Percentiles rank a stretch among this genome's conserved stretches.
These are phyloP conservation scores for Lochmaea capreae DNA, from an alignment of 2,888 invertebrate species.

Conservation along the genomic window DNA sequence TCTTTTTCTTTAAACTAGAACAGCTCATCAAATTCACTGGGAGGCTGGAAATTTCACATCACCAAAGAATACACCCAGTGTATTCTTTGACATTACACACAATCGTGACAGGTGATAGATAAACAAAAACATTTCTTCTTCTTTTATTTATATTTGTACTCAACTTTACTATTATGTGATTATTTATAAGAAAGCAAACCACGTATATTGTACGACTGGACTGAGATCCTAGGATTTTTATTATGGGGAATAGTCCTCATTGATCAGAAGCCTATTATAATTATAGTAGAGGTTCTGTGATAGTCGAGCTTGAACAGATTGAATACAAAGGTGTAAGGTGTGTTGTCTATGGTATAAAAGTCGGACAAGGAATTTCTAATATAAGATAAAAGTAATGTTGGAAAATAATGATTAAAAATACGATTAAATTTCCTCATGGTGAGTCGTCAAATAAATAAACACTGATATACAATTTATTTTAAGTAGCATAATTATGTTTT, in stretches of 20 bases:
- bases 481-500: too few relatives aligned
- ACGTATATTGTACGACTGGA: background rate
- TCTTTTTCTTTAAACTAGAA: background rate
- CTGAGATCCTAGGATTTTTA: background rate
- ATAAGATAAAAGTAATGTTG: too few relatives aligned
- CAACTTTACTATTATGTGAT: background rate
- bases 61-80: too few relatives aligned
- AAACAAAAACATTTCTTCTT: constrained; percentile 26
- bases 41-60: background rate
- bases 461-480: too few relatives aligned
- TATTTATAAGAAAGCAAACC: too few relatives aligned
- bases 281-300: too few relatives aligned
- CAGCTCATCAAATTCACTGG: background rate
- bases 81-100: background rate
- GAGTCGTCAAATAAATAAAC: too few relatives aligned
- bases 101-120: constrained; percentile 14
- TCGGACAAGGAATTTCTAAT: too few relatives aligned
- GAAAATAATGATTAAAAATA: too few relatives aligned
- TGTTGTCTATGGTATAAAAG: background rate
- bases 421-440: too few relatives aligned
- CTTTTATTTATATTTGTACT: background rate
- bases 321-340: background rate
- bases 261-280: background rate
- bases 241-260: background rate
- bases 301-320: background rate